Evolutionary conservation across 2,888 invertebrate species (phyloP).

Genomic region (Bembecia ichneumoniformis): DNA sequence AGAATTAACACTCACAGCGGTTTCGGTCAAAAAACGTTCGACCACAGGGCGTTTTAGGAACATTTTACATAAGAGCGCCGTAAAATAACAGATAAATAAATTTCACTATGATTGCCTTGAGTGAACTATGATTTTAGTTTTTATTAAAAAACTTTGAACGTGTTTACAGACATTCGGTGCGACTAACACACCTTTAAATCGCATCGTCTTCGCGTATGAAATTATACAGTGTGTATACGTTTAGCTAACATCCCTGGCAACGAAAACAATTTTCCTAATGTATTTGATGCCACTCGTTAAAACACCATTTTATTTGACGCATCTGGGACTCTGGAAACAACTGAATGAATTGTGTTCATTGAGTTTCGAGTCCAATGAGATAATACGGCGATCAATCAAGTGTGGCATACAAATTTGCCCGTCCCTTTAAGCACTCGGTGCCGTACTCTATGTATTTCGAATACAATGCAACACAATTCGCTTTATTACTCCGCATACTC

Average conservation of each 20-base stretch:
- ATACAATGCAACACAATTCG: slow-evolving; percentile 36
- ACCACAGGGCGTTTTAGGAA: too few relatives aligned
- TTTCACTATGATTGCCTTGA: too few relatives aligned
- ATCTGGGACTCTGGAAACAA: background rate
- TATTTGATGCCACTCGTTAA: background rate
- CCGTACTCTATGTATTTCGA: slow-evolving; percentile 18
- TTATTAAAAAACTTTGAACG: too few relatives aligned
- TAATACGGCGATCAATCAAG: slow-evolving; percentile 36
- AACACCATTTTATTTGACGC: slow-evolving; percentile 3
- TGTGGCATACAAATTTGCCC: slow-evolving; percentile 26
- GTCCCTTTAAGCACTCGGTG: slow-evolving; percentile 13
- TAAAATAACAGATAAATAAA: too few relatives aligned
- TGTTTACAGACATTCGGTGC: too few relatives aligned
- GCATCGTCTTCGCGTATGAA: too few relatives aligned
- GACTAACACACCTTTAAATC: too few relatives aligned
- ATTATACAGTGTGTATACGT: slow-evolving; percentile 3
- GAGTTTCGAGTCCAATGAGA: slow-evolving; percentile 17
- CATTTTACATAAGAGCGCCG: too few relatives aligned
- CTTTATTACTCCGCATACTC: slow-evolving; percentile 28
- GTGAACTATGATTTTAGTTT: too few relatives aligned
- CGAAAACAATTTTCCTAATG: too few relatives aligned
- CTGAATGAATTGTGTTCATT: slow-evolving; percentile 13
- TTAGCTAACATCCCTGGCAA: background rate
- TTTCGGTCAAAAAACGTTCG: too few relatives aligned
- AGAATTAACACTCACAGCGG: too few relatives aligned